Evolutionary conservation across 2,797 vertebrate species (phyloP), one percentile per base, ranked within the genome.

Genomic region (Manis javanica): DNA sequence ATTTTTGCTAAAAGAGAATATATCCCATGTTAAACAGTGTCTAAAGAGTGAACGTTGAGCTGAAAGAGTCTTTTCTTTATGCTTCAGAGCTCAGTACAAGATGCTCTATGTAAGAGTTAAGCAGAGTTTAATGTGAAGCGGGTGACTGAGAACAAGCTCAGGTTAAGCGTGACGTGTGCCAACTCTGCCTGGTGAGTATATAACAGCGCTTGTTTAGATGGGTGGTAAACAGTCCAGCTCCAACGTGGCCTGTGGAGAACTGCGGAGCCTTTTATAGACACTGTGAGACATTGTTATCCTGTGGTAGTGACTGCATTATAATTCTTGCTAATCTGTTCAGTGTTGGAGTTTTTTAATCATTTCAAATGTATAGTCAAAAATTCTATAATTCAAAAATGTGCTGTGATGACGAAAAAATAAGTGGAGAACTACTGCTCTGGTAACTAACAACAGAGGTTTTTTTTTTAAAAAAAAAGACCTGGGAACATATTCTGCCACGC

Each of bases 201-300:
- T 69, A 92, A 49, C 46, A 64, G 75, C 1, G 0, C 26, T 96
- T 98, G 94, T 97, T 96, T 93, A 95, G 69, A 91, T 63, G 78
- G 74, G 46, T 37, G 72, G 53, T 95, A 96, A 91, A 87, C 86
- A 96, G 49, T 89, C 23, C 57, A 55, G 82, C 72, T 94, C 63
- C 37, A 84, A n/a, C 42, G 59, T 49, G 64, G 71, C 16, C 88
- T 87, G 82, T 77, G 42, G 53, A 81, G 34, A 95, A 72, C 51
- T 83, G 79, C n/a, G 34, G 14, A 46, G 95, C 61, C 77, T 96
- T 96, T 97, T 96, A 97, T 66, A 90, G 90, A 83, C 68, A 79
- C 66, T 66, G 31, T 24, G 82, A 97, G 31, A 64, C 64, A 26
- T 10, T 90, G 78, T 72, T 94, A 91, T 42, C 24, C 69, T 68